A percentile compares a stretch with the other conserved stretches of the same genome.
Evolutionary conservation across 2,888 invertebrate species (phyloP).

Genomic region (Harpalus rufipes): DNA sequence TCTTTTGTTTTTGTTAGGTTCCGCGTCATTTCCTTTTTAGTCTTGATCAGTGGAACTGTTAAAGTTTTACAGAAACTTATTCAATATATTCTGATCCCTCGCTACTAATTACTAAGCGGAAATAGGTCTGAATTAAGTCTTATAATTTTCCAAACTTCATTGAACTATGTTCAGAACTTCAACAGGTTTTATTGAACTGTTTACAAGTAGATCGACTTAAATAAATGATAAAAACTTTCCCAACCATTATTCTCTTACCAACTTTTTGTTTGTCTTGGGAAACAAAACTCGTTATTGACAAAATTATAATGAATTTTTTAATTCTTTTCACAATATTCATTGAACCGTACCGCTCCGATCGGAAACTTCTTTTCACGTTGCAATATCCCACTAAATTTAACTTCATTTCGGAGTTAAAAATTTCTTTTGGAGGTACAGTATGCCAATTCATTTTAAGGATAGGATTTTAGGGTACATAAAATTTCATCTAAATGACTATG

Average conservation of each 20-base stretch:
- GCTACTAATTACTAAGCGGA: constrained; percentile 55
- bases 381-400: constrained; percentile 1
- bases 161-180: constrained; percentile 56
- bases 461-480: no score
- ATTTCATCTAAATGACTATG: no score
- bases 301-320: constrained; percentile 52
- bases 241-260: constrained; percentile 49
- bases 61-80: constrained; percentile 57
- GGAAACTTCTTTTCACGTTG: not conserved
- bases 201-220: constrained; percentile 44
- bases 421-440: not conserved
- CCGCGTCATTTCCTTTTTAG: constrained; percentile 52
- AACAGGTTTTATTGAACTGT: constrained; percentile 57
- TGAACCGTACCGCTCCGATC: not conserved
- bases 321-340: constrained; percentile 17
- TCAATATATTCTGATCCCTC: constrained; percentile 47
- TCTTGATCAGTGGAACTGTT: constrained; percentile 38
- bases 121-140: constrained; percentile 55
- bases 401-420: not conserved
- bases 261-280: constrained; percentile 46
- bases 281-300: constrained; percentile 52
- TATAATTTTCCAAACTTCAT: constrained; percentile 47
- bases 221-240: constrained; percentile 51
- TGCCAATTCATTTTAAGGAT: not conserved
- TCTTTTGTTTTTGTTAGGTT: constrained; percentile 48